phyloP scores from a whole-genome alignment of 2,113 vertebrate species.

The Leptobrachium leishanense region DNA sequence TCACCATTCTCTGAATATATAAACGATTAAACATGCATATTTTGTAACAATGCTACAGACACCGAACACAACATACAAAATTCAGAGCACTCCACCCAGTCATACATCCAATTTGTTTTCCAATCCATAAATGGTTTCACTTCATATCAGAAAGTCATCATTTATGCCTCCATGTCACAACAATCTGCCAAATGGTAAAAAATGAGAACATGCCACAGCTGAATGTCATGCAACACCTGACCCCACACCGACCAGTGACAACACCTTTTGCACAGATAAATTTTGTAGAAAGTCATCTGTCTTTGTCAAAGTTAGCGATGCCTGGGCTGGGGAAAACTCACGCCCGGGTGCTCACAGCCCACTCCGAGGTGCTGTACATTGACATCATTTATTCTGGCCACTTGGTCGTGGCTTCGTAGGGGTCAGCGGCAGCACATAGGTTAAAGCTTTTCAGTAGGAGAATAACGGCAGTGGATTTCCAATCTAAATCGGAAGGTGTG shows the following conservation, averaged over 20 bases:
- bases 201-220: neutral
- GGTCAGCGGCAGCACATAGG: neutral
- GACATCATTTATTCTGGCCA: neutral
- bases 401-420: neutral
- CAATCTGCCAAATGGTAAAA: neutral
- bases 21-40: no score
- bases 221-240: neutral
- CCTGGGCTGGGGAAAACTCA: neutral
- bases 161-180: no score
- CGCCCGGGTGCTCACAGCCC: conserved; percentile 7
- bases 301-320: neutral
- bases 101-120: no score
- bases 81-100: no score
- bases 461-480: no score
- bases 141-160: no score
- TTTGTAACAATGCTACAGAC: no score
- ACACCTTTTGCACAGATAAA: neutral
- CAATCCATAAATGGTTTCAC: no score
- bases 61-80: no score
- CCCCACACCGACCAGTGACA: neutral
- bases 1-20: no score
- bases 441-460: no score
- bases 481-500: no score
- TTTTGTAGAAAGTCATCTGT: conserved; percentile 15
- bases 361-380: conserved; percentile 1